Evolutionary conservation across 2,888 invertebrate species (phyloP).

Genomic region (Gisinianus flammeolus): DNA sequence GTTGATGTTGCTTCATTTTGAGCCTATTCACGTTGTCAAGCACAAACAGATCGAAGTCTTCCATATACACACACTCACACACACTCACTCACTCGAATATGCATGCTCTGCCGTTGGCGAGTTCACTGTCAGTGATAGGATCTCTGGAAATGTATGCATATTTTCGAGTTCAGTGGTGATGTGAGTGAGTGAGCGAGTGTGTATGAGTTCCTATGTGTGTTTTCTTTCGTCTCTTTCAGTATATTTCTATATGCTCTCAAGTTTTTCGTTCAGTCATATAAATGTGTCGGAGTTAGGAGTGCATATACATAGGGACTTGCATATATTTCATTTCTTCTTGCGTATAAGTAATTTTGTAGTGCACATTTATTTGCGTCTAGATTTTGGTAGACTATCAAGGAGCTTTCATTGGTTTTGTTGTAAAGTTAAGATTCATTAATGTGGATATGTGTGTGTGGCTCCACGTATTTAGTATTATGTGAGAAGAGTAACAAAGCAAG

Average conservation of each 20-base stretch:
- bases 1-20: conserved; percentile 20
- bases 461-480: too few relatives aligned
- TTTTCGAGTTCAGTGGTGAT: neutral
- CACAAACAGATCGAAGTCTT: neutral
- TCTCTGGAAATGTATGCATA: conserved; percentile 5
- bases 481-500: too few relatives aligned
- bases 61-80: conserved; percentile 1
- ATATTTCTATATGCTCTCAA: neutral
- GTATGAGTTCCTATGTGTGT: neutral
- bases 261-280: neutral
- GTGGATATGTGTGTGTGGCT: too few relatives aligned
- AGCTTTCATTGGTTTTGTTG: too few relatives aligned
- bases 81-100: neutral
- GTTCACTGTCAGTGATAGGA: conserved; percentile 6
- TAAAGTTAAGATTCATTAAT: too few relatives aligned
- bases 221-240: neutral
- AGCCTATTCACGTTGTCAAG: neutral
- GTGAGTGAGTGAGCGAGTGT: neutral
- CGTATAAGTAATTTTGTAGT: too few relatives aligned
- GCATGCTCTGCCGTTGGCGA: conserved; percentile 5
- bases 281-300: too few relatives aligned
- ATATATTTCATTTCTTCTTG: too few relatives aligned
- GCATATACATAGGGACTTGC: too few relatives aligned
- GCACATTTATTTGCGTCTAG: too few relatives aligned
- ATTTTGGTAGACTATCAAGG: too few relatives aligned